These are phyloP conservation scores for Falco concolor DNA, from an alignment of 2,797 vertebrate species.

Conservation along the genomic window DNA sequence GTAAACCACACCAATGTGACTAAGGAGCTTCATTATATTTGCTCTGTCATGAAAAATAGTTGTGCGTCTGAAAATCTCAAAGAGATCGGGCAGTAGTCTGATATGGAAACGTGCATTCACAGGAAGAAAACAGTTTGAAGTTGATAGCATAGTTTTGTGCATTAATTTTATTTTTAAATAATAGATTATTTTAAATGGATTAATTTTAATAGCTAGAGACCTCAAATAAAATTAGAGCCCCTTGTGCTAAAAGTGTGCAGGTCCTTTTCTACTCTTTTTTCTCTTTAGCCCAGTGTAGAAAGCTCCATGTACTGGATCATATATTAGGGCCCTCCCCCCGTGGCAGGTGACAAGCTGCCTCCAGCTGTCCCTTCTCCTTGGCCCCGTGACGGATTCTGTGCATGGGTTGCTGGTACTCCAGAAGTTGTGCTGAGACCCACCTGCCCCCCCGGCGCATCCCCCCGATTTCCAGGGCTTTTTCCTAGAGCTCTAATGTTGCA, in stretches of 20 bases:
- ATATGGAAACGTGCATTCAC: not conserved
- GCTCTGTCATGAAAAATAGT: not conserved
- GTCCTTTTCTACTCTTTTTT: not conserved
- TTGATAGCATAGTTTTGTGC: not conserved
- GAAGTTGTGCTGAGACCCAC: not conserved
- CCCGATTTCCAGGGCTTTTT: not conserved
- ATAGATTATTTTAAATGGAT: fast-evolving
- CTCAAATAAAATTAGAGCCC: not conserved
- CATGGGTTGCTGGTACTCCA: not conserved
- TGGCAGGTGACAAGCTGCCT: not conserved
- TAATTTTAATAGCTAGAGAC: not conserved
- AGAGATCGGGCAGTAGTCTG: not conserved
- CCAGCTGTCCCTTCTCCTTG: not conserved
- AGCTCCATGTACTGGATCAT: not conserved
- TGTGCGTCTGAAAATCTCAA: not conserved
- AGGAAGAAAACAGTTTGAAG: not conserved
- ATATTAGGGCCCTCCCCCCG: not conserved
- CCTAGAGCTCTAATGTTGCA: not conserved
- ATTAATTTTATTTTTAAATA: not conserved
- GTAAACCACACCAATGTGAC: not conserved
- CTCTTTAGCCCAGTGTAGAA: not conserved
- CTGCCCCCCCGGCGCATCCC: not conserved
- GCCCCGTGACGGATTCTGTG: not conserved
- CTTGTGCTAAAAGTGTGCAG: not conserved
- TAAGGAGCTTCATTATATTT: not conserved